These are phyloP conservation scores for Carposina sasakii DNA, from an alignment of 1,140 invertebrate species.

Conservation along the genomic window DNA sequence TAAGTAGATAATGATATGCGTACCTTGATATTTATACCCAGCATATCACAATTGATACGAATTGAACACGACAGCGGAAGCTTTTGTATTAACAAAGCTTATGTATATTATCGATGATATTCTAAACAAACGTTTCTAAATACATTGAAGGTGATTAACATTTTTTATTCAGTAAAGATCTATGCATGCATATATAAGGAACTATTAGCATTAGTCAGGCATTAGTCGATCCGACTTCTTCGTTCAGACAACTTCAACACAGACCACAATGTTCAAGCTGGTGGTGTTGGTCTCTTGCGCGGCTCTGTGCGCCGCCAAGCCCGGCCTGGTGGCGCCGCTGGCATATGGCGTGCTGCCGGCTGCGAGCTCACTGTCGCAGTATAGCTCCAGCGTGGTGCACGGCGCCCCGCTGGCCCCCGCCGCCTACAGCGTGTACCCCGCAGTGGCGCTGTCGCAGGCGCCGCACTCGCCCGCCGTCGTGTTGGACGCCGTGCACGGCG, in stretches of 20 bases:
- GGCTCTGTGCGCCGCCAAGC: conserved; percentile 61
- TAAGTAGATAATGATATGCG: no score
- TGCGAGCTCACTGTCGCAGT: conserved; percentile 54
- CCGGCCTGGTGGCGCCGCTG: conserved; percentile 49
- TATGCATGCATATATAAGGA: no score
- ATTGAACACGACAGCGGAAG: no score
- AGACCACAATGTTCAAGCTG: conserved; percentile 71
- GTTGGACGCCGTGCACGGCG: conserved; percentile 48
- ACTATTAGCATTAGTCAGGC: conserved; percentile 23
- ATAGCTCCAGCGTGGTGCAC: conserved; percentile 55
- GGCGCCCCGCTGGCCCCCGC: conserved; percentile 36
- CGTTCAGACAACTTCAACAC: conserved; percentile 56
- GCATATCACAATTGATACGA: no score
- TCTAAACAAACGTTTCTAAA: no score
- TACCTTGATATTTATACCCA: no score
- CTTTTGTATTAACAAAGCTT: no score
- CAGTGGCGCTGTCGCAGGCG: conserved; percentile 39
- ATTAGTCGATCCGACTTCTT: conserved; percentile 53
- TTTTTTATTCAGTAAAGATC: conserved; percentile 49
- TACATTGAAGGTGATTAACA: conserved; percentile 58
- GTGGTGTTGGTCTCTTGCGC: conserved; percentile 57
- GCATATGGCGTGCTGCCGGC: conserved; percentile 43
- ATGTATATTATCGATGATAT: no score
- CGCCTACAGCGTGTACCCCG: conserved; percentile 32
- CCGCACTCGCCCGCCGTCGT: conserved; percentile 56